Evolutionary conservation across 2,797 vertebrate genomes (phyloP).

Genomic region (Pseudochaenichthys georgianus): DNA sequence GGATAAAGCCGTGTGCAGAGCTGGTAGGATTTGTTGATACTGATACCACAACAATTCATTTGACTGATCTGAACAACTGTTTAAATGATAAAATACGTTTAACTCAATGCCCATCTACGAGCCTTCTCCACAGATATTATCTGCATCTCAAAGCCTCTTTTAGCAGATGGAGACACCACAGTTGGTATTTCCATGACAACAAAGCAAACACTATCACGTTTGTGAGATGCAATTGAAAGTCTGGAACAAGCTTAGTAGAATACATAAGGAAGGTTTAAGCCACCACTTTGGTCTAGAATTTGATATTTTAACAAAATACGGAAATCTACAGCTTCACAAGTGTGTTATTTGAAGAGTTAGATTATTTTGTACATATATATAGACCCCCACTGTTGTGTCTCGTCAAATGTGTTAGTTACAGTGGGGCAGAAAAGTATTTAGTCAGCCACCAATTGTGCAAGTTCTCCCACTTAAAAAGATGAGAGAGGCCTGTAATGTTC

Average conservation of each 20-base stretch:
- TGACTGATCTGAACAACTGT: neutral
- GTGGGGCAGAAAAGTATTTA: no score
- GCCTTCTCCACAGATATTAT: neutral
- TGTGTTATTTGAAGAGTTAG: no score
- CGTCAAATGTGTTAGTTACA: no score
- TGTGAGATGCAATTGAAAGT: neutral
- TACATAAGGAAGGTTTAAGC: no score
- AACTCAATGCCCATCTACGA: neutral
- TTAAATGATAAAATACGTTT: neutral
- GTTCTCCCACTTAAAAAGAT: no score
- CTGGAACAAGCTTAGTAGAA: neutral
- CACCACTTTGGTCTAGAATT: neutral
- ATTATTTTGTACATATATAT: no score
- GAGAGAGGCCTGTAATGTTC: no score
- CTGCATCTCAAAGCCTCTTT: neutral
- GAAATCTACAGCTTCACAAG: no score
- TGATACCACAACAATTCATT: neutral
- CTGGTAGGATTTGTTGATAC: neutral
- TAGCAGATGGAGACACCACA: neutral
- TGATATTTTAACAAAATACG: no score
- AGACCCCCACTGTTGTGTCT: no score
- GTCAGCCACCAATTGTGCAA: no score
- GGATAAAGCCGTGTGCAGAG: constrained; percentile 10
- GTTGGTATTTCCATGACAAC: constrained; percentile 1
- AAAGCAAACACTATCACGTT: neutral